These are phyloP conservation scores for Aradophagus sp. DNA, from an alignment of 1,140 invertebrate genomes.

Conservation along the genomic window DNA sequence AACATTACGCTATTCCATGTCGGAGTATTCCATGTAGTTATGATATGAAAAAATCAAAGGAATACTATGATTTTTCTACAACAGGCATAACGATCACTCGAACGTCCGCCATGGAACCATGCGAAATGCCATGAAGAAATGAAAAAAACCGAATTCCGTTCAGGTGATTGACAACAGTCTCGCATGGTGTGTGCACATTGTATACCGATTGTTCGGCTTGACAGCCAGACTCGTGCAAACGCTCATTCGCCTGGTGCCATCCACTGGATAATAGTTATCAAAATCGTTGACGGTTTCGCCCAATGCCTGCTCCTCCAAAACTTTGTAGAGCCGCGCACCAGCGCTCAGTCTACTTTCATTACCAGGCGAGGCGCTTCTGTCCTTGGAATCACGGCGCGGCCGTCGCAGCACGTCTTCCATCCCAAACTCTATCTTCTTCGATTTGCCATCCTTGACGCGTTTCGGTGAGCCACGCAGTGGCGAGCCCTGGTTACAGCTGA, in stretches of 20 bases:
- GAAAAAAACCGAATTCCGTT: too few species aligned
- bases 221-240: slow-evolving; percentile 39
- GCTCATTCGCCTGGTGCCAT: slow-evolving; percentile 43
- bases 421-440: slow-evolving; percentile 49
- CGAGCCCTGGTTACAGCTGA: slow-evolving; percentile 65
- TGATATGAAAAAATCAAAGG: too few species aligned
- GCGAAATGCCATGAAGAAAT: too few species aligned
- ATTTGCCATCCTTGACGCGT: slow-evolving; percentile 58
- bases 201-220: slow-evolving; percentile 56
- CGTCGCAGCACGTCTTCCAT: slow-evolving; percentile 56
- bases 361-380: slow-evolving; percentile 58
- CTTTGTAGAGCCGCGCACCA: slow-evolving; percentile 69
- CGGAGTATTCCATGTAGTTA: too few species aligned
- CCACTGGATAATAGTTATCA: slow-evolving; percentile 34
- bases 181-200: not conserved
- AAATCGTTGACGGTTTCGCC: slow-evolving; percentile 61
- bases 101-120: too few species aligned
- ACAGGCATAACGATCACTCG: too few species aligned
- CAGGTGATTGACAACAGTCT: not conserved
- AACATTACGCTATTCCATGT: too few species aligned
- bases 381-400: slow-evolving; percentile 57
- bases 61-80: too few species aligned
- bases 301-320: slow-evolving; percentile 71
- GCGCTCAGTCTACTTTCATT: slow-evolving; percentile 64
- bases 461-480: slow-evolving; percentile 67